phyloP scores from a whole-genome alignment of 2,113 vertebrate genomes.

The Brienomyrus brachyistius region DNA sequence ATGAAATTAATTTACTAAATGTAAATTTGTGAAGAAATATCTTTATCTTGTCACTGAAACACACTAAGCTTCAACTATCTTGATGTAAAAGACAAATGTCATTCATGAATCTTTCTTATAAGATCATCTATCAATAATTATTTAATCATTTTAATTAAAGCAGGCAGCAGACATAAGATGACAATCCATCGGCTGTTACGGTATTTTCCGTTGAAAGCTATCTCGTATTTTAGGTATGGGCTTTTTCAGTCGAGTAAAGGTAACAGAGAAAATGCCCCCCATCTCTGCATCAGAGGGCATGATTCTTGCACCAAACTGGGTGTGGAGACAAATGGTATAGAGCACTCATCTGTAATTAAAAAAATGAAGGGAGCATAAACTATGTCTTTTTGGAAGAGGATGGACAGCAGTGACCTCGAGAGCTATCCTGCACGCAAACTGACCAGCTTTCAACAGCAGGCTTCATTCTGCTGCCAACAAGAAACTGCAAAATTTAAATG shows the following conservation, averaged over 20 bases:
- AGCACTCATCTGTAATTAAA: not conserved
- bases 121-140: not conserved
- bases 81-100: not conserved
- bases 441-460: not conserved
- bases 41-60: not conserved
- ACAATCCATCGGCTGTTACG: not conserved
- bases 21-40: not conserved
- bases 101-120: not conserved
- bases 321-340: not conserved
- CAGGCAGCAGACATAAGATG: too few species aligned
- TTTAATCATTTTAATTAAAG: not conserved
- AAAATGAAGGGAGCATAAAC: not conserved
- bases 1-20: not conserved
- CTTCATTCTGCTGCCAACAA: not conserved
- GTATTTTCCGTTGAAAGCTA: not conserved
- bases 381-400: not conserved
- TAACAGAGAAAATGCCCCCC: not conserved
- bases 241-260: not conserved
- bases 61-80: not conserved
- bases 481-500: not conserved
- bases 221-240: not conserved
- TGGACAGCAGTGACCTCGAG: not conserved
- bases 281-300: not conserved
- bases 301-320: not conserved
- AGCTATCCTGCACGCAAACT: not conserved